A percentile compares a stretch with the other conserved stretches of the same genome.
Conservation (phyloP, 2,888 invertebrate genomes). For the Autographa gamma region DNA sequence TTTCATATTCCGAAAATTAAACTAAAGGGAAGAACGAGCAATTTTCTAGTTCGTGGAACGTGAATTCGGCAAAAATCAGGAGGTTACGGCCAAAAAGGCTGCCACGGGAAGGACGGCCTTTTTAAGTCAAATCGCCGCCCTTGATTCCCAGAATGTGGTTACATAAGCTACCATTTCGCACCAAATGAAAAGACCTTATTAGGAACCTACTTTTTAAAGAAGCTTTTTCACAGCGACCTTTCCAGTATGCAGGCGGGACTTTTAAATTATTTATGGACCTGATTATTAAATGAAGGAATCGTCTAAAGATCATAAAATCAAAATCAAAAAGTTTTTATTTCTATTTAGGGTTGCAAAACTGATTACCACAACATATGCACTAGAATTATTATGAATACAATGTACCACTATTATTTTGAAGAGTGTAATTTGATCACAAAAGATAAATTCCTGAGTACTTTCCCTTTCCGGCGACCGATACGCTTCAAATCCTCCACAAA, state of each 20-base stretch:
- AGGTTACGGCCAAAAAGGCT: constrained; percentile 13
- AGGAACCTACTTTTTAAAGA: background rate
- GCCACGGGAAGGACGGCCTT: background rate
- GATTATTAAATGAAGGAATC: no score
- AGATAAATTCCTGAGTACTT: no score
- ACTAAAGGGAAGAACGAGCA: constrained; percentile 10
- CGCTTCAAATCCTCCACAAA: no score
- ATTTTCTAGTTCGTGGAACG: constrained; percentile 12
- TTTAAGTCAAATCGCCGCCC: constrained; percentile 20
- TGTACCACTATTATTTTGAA: no score
- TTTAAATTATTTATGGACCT: no score
- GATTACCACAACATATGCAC: no score
- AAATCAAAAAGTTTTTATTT: no score
- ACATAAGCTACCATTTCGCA: constrained; percentile 28
- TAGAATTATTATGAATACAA: no score
- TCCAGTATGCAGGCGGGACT: background rate
- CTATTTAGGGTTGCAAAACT: no score
- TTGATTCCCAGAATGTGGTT: constrained; percentile 15
- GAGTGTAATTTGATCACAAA: no score
- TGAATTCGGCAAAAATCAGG: constrained; percentile 24
- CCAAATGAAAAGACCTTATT: constrained; percentile 8
- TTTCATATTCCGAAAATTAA: constrained; percentile 13
- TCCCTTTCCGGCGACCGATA: no score
- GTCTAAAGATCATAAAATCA: no score
- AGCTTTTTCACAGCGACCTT: background rate